Evolutionary conservation across 1,140 invertebrate species (phyloP).

Genomic region (Cyclargus thomasi): DNA sequence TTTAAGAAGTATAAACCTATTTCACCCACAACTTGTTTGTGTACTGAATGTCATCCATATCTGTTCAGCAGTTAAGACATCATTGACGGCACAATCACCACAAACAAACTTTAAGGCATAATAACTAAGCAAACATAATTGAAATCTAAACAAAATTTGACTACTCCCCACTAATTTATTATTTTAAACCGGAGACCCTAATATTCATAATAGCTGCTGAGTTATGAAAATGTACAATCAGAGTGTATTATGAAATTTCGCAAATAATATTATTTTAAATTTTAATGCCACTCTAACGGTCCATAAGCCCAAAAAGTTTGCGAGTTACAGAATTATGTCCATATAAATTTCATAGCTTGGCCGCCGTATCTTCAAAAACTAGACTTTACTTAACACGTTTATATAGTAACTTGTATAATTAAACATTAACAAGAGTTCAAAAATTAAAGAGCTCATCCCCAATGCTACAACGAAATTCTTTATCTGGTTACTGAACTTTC

Average conservation of each 20-base stretch:
- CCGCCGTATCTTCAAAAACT: not conserved
- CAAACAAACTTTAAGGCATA: not conserved
- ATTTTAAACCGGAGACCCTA: not conserved
- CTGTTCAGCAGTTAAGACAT: too few species aligned
- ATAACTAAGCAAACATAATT: too few species aligned
- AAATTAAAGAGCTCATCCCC: not conserved
- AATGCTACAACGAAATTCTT: not conserved
- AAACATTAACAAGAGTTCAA: not conserved
- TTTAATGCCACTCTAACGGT: not conserved
- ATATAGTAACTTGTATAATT: not conserved
- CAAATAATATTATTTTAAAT: not conserved
- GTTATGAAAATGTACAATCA: not conserved
- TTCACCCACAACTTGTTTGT: too few species aligned
- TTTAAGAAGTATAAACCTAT: too few species aligned
- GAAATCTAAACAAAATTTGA: too few species aligned
- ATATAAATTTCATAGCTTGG: slow-evolving; percentile 2
- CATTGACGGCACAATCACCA: too few species aligned
- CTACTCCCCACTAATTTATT: not conserved
- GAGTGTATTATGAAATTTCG: not conserved
- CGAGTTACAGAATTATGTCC: not conserved
- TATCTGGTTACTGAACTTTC: not conserved
- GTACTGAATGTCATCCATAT: too few species aligned
- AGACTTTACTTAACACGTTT: slow-evolving; percentile 4
- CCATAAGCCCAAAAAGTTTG: not conserved
- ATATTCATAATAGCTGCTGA: not conserved